A percentile compares a stretch with the other conserved stretches of the same genome.
phyloP scores from a whole-genome alignment of 2,888 invertebrate species.

The Heliconius ismenius region DNA sequence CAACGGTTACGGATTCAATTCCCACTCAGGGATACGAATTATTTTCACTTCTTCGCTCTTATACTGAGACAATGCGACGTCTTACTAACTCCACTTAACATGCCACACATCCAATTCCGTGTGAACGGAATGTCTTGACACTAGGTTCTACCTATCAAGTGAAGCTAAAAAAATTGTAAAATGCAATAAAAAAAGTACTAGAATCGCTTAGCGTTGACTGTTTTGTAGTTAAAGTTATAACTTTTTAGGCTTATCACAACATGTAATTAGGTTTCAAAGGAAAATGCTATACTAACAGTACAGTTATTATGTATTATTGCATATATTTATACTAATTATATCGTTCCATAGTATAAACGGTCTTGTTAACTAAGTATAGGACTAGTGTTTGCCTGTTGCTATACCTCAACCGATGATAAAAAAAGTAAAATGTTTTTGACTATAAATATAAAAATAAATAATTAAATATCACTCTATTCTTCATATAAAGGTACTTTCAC shows the following conservation, averaged over 20 bases:
- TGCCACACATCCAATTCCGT: no score
- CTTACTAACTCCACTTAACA: no score
- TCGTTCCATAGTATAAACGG: not conserved
- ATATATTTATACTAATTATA: not conserved
- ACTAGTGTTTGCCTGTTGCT: not conserved
- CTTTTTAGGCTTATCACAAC: not conserved
- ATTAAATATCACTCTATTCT: no score
- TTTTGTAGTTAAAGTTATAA: not conserved
- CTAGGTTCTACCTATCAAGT: not conserved
- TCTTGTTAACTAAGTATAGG: not conserved
- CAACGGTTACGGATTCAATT: no score
- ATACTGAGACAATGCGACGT: no score
- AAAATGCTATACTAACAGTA: not conserved
- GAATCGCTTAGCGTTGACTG: not conserved
- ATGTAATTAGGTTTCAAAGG: not conserved
- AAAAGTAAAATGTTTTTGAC: no score
- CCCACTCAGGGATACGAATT: no score
- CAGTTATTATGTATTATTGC: not conserved
- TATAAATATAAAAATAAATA: no score
- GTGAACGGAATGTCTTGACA: no score
- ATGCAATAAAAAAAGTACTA: no score
- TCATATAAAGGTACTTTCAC: not conserved
- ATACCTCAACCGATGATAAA: not conserved
- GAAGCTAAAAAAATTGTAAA: not conserved
- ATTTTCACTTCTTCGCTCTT: no score